phyloP scores from a whole-genome alignment of 2,888 invertebrate genomes.

The Parnassius smintheus region DNA sequence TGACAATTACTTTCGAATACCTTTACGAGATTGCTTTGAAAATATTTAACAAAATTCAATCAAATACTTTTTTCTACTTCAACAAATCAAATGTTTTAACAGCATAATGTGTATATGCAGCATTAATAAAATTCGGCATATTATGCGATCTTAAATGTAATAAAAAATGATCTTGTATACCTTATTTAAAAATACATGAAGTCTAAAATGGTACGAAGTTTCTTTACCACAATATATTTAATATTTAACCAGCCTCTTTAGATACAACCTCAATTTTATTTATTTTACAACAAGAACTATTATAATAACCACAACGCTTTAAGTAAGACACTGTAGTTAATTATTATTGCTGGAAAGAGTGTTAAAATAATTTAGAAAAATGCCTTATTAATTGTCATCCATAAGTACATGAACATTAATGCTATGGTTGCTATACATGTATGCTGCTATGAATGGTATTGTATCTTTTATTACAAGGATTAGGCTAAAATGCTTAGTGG shows the following conservation, averaged over 20 bases:
- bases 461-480: slow-evolving; percentile 2
- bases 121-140: too few species aligned
- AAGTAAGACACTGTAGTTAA: slow-evolving; percentile 65
- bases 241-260: slow-evolving; percentile 60
- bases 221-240: slow-evolving; percentile 36
- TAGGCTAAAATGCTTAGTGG: not conserved
- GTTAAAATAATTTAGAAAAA: slow-evolving; percentile 11
- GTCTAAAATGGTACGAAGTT: slow-evolving; percentile 44
- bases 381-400: not conserved
- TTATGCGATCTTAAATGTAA: too few species aligned
- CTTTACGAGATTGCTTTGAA: too few species aligned
- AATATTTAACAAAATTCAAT: too few species aligned
- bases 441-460: not conserved
- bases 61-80: too few species aligned
- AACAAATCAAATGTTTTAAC: too few species aligned
- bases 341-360: slow-evolving; percentile 52
- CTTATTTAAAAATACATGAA: not conserved
- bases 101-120: too few species aligned
- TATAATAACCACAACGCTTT: slow-evolving; percentile 65
- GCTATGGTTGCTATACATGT: not conserved
- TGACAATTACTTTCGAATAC: too few species aligned
- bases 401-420: slow-evolving; percentile 20
- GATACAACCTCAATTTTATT: slow-evolving; percentile 57
- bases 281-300: slow-evolving; percentile 50
- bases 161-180: not conserved